Conservation (phyloP, 2,888 invertebrate species). For the Uloborus plumipes region DNA sequence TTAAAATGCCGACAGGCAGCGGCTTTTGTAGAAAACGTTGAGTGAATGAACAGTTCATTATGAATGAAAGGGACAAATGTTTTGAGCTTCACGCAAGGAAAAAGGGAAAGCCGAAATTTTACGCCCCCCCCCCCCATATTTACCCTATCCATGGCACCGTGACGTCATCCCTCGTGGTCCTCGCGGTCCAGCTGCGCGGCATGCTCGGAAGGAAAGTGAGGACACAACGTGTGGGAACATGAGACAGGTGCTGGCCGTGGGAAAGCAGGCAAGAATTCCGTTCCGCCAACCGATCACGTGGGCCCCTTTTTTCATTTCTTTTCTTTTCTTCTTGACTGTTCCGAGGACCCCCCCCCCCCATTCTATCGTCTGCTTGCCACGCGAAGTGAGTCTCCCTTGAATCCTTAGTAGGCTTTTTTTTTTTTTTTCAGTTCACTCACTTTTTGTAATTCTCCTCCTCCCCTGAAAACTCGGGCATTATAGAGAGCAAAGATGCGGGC, state of each 20-base stretch:
- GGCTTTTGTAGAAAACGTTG: too few relatives aligned
- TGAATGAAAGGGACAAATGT: too few relatives aligned
- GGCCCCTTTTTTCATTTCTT: conserved; percentile 23
- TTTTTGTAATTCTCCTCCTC: conserved; percentile 5
- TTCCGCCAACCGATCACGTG: conserved; percentile 42
- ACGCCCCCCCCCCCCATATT: neutral
- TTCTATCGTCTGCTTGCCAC: conserved; percentile 39
- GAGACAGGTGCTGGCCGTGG: conserved; percentile 61
- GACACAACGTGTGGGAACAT: conserved; percentile 44
- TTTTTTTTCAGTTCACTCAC: conserved; percentile 16
- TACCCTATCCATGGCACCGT: neutral
- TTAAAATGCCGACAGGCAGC: too few relatives aligned
- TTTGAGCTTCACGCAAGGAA: too few relatives aligned
- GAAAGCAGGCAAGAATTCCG: conserved; percentile 47
- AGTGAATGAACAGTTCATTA: too few relatives aligned
- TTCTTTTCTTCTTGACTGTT: conserved; percentile 12
- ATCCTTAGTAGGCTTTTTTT: neutral
- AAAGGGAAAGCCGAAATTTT: neutral
- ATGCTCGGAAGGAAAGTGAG: conserved; percentile 3
- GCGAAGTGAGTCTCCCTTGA: conserved; percentile 33
- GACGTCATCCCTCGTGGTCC: conserved; percentile 9
- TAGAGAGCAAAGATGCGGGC: conserved; percentile 2
- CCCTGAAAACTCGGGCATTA: conserved; percentile 31
- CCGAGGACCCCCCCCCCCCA: neutral
- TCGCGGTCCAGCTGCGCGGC: conserved; percentile 41